A percentile compares a stretch with the other conserved stretches of the same genome.
Conservation (phyloP, 2,797 vertebrate genomes). For the Mus spretus region DNA sequence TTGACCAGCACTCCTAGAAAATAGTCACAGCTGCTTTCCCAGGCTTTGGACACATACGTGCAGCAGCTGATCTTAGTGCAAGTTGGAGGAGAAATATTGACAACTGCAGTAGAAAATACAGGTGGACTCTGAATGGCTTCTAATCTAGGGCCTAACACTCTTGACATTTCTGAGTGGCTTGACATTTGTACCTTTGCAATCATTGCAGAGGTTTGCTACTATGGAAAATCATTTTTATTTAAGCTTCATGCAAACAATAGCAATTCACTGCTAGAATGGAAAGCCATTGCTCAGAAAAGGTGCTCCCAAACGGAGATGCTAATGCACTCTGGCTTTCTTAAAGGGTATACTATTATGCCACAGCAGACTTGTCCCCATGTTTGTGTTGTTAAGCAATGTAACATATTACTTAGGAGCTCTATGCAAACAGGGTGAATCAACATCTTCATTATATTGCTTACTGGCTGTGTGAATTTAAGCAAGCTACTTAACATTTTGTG, state of each 20-base stretch:
- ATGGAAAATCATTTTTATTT: constrained; percentile 42
- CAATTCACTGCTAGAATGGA: constrained; percentile 46
- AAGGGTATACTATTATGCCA: not conserved
- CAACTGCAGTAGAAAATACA: constrained; percentile 27
- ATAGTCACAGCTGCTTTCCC: constrained; percentile 46
- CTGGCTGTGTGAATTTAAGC: not conserved
- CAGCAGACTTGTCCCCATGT: not conserved
- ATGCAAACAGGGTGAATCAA: not conserved
- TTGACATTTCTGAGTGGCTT: not conserved
- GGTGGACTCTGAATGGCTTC: not conserved
- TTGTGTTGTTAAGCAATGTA: constrained; percentile 41
- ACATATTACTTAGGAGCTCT: not conserved
- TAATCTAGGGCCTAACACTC: constrained; percentile 1
- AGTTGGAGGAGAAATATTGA: not conserved
- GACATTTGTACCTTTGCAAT: not conserved
- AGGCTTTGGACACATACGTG: not conserved
- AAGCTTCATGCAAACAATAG: not conserved
- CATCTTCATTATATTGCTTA: constrained; percentile 1
- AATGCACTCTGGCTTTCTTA: not conserved
- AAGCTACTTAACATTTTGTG: constrained; percentile 45
- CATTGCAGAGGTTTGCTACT: constrained; percentile 5
- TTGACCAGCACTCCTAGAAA: not conserved
- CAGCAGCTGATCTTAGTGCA: constrained; percentile 39
- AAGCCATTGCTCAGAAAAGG: constrained; percentile 17
- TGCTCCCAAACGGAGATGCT: not conserved